These are phyloP conservation scores for Cochlearius cochlearius DNA, from an alignment of 2,113 vertebrate genomes.

Conservation along the genomic window DNA sequence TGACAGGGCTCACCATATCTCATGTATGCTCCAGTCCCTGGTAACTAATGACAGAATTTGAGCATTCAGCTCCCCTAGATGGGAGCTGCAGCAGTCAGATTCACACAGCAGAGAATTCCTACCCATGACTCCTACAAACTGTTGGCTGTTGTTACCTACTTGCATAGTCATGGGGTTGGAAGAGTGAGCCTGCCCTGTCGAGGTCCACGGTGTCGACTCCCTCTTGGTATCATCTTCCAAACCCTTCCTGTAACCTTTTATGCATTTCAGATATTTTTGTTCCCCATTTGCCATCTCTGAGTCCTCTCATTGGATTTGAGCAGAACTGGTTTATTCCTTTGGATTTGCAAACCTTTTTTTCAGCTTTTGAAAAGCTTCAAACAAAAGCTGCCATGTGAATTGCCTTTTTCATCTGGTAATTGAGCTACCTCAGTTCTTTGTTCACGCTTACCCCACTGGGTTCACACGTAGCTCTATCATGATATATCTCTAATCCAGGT, in stretches of 20 bases:
- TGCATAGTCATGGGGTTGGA: background rate
- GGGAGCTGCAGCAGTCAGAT: background rate
- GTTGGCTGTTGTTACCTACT: background rate
- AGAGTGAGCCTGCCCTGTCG: background rate
- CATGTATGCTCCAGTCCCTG: rapidly evolving
- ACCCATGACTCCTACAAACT: background rate
- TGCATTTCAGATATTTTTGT: background rate
- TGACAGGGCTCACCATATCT: background rate
- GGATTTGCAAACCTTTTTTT: background rate
- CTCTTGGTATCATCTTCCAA: background rate
- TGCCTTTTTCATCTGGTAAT: background rate
- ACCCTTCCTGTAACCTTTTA: background rate
- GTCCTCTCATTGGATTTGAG: background rate
- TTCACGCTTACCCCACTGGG: background rate
- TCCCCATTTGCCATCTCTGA: background rate
- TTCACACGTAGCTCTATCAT: background rate
- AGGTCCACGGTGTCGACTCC: background rate
- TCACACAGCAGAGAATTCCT: background rate
- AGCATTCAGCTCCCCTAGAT: background rate
- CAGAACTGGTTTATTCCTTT: background rate
- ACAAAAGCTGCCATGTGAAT: background rate
- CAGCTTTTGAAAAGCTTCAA: background rate
- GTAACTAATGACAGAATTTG: background rate
- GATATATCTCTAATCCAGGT: background rate
- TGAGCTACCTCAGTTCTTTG: background rate